Percentiles rank a stretch among this genome's conserved stretches.
Conservation (phyloP, 2,888 invertebrate species). For the Cataglyphis livida region DNA sequence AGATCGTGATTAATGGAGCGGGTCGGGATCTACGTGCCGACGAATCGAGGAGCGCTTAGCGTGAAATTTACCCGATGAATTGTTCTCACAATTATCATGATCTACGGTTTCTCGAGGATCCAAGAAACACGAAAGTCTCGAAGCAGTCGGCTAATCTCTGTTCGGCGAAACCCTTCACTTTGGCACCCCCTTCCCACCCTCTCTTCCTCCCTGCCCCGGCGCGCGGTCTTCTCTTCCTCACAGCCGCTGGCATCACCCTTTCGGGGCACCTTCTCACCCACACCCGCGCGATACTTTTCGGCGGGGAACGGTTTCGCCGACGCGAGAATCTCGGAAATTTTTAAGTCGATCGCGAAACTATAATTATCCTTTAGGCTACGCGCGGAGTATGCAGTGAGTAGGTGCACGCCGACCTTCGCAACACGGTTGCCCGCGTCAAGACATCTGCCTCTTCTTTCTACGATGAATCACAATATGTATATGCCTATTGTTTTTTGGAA, state of each 20-base stretch:
- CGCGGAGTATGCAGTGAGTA: constrained; percentile 74
- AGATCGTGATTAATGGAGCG: constrained; percentile 77
- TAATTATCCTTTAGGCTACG: constrained; percentile 82
- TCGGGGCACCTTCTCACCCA: constrained; percentile 63
- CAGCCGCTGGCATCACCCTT: constrained; percentile 47
- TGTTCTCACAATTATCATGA: constrained; percentile 86
- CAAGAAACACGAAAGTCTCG: constrained; percentile 83
- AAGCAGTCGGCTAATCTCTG: constrained; percentile 80
- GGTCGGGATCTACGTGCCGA: constrained; percentile 62
- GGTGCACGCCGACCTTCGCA: constrained; percentile 55
- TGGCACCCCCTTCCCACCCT: constrained; percentile 58
- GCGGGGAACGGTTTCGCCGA: constrained; percentile 51
- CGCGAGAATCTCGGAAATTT: constrained; percentile 78
- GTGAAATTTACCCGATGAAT: constrained; percentile 83
- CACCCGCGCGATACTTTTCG: constrained; percentile 66
- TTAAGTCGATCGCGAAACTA: constrained; percentile 78
- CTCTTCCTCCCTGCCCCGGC: constrained; percentile 16
- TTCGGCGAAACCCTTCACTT: constrained; percentile 82
- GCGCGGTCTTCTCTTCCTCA: constrained; percentile 31
- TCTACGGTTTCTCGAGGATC: constrained; percentile 83
- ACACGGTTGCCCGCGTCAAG: constrained; percentile 30
- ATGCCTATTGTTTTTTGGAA: neutral
- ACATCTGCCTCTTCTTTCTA: constrained; percentile 51
- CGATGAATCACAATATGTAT: constrained; percentile 35
- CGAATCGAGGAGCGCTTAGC: constrained; percentile 76